Percentiles rank a stretch among this genome's conserved stretches.
Conservation (phyloP, 2,797 vertebrate genomes). For the Alca torda region DNA sequence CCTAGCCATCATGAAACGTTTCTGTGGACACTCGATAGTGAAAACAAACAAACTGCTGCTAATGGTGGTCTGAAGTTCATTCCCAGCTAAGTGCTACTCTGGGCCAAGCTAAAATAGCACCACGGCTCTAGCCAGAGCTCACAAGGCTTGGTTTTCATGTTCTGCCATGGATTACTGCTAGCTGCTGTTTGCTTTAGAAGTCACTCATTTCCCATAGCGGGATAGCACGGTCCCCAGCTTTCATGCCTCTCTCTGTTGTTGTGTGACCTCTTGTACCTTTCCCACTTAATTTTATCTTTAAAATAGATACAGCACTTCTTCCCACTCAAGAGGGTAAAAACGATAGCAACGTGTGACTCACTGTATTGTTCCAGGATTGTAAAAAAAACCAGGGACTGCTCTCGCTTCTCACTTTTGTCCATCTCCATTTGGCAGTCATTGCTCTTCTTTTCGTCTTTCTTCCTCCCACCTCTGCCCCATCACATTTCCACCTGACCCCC, state of each 20-base stretch:
- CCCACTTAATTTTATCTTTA: constrained; percentile 57
- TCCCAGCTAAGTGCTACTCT: not conserved
- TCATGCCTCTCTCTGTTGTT: constrained; percentile 24
- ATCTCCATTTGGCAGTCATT: not conserved
- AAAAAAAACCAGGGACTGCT: not conserved
- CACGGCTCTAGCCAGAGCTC: not conserved
- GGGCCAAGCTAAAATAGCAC: not conserved
- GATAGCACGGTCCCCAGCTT: not conserved
- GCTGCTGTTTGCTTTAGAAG: constrained; percentile 34
- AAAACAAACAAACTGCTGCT: constrained; percentile 19
- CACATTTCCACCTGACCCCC: not conserved
- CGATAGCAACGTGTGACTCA: constrained; percentile 35
- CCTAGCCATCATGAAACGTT: not conserved
- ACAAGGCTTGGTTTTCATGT: not conserved
- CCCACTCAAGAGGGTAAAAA: constrained; percentile 33
- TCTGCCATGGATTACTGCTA: not conserved
- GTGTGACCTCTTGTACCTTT: constrained; percentile 50
- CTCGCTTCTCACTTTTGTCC: not conserved
- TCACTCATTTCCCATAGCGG: constrained; percentile 23
- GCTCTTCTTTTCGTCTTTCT: constrained; percentile 17
- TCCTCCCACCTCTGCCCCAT: not conserved
- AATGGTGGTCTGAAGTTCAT: constrained; percentile 23
- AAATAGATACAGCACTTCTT: constrained; percentile 57
- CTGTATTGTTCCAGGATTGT: constrained; percentile 22
- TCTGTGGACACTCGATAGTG: not conserved